A percentile compares a stretch with the other conserved stretches of the same genome.
These are phyloP conservation scores for Stercorarius parasiticus DNA, from an alignment of 2,113 vertebrate species.

Conservation along the genomic window DNA sequence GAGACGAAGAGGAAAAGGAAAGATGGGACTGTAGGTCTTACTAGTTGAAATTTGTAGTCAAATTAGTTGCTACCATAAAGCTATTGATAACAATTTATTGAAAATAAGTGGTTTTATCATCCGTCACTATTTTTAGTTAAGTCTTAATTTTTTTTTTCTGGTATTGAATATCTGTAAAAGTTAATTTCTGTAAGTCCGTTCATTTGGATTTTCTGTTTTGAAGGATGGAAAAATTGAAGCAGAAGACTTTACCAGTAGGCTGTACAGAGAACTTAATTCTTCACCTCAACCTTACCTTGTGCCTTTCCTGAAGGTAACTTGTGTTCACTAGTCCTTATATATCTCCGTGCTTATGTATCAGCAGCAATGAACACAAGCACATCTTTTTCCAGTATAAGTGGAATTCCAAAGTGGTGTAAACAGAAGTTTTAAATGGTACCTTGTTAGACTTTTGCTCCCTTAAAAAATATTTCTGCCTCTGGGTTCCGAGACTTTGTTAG, in stretches of 20 bases:
- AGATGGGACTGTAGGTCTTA: not conserved
- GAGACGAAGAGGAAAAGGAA: not conserved
- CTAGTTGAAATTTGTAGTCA: not conserved
- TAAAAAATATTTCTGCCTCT: not conserved
- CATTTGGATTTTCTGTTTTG: not conserved
- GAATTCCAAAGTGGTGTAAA: not conserved
- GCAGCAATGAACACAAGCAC: not conserved
- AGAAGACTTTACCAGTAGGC: slow-evolving; percentile 94
- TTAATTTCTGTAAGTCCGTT: not conserved
- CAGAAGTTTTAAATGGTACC: not conserved
- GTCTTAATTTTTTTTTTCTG: rapidly evolving
- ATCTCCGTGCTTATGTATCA: not conserved
- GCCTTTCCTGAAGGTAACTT: slow-evolving; percentile 96
- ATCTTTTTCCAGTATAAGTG: not conserved
- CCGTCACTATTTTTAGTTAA: no score
- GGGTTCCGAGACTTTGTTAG: not conserved
- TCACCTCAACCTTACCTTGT: slow-evolving; percentile 98
- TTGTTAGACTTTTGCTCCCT: not conserved
- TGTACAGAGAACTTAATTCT: slow-evolving; percentile 97
- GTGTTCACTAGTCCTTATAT: not conserved
- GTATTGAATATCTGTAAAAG: not conserved
- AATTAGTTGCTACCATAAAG: not conserved
- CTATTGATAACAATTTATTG: not conserved
- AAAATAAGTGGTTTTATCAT: no score
- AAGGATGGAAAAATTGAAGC: slow-evolving; percentile 96